Conservation (phyloP, 2,888 invertebrate species). For the Muscina levida region DNA sequence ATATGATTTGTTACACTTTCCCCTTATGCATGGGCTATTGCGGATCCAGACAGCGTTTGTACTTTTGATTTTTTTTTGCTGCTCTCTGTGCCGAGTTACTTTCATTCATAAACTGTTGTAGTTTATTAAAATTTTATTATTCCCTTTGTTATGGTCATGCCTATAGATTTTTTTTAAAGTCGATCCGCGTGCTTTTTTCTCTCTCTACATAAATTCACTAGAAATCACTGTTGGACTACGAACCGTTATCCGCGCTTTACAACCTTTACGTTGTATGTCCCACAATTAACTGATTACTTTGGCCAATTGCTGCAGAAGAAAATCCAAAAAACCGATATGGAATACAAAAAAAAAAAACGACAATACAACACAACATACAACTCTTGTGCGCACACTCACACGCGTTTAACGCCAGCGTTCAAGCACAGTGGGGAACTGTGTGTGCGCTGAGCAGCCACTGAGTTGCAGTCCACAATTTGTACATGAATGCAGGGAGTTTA, state of each 20-base stretch:
- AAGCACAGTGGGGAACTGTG: neutral
- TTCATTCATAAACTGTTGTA: conserved; percentile 25
- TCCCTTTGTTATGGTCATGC: neutral
- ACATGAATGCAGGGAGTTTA: no score
- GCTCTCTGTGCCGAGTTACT: conserved; percentile 25
- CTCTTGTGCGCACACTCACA: conserved; percentile 10
- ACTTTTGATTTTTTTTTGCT: conserved; percentile 38
- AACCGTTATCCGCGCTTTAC: conserved; percentile 70
- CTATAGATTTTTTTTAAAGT: conserved; percentile 17
- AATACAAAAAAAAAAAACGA: no score
- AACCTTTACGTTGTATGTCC: conserved; percentile 74
- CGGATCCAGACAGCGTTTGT: neutral
- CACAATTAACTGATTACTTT: conserved; percentile 75
- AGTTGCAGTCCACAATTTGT: no score
- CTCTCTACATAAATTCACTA: no score
- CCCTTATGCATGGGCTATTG: conserved; percentile 31
- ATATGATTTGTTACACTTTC: conserved; percentile 65
- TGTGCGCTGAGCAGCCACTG: no score
- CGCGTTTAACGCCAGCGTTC: neutral
- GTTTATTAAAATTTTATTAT: conserved; percentile 35
- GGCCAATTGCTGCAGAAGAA: conserved; percentile 75
- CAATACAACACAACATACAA: neutral
- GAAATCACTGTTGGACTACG: conserved; percentile 12
- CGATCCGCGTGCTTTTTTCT: conserved; percentile 39
- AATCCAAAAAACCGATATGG: conserved; percentile 67